These are phyloP conservation scores for Zygothrica quintamaculata DNA, from an alignment of 2,888 invertebrate species.

Conservation along the genomic window DNA sequence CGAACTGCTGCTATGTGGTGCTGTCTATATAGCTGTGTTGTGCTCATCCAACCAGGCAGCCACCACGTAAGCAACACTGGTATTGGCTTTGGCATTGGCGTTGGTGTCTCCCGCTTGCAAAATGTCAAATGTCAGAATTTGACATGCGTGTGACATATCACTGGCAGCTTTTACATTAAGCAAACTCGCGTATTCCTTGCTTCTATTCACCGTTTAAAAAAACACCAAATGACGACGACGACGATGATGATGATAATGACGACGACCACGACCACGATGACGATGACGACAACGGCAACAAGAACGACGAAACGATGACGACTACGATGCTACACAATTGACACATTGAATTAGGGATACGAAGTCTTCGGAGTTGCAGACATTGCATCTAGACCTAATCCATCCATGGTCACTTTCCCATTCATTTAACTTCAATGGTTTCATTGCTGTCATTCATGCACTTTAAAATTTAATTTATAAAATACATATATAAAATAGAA, in stretches of 20 bases:
- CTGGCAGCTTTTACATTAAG: constrained; percentile 85
- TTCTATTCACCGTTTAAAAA: constrained; percentile 7
- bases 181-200: constrained; percentile 84
- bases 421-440: constrained; percentile 9
- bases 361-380: constrained; percentile 72
- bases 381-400: constrained; percentile 32
- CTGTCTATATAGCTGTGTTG: constrained; percentile 32
- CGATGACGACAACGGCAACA: constrained; percentile 20
- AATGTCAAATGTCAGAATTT: constrained; percentile 85
- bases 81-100: constrained; percentile 29
- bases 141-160: constrained; percentile 85
- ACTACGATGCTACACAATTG: constrained; percentile 66
- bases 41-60: constrained; percentile 73
- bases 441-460: constrained; percentile 25
- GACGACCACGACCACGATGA: constrained; percentile 43
- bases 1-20: constrained; percentile 28
- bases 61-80: constrained; percentile 37
- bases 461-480: constrained; percentile 52
- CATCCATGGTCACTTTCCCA: constrained; percentile 24
- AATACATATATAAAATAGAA: constrained; percentile 59
- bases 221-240: constrained; percentile 50
- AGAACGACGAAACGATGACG: constrained; percentile 45
- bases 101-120: constrained; percentile 72
- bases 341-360: constrained; percentile 77
- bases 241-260: constrained; percentile 9